phyloP scores from a whole-genome alignment of 2,797 vertebrate genomes.

The Lithobates pipiens region DNA sequence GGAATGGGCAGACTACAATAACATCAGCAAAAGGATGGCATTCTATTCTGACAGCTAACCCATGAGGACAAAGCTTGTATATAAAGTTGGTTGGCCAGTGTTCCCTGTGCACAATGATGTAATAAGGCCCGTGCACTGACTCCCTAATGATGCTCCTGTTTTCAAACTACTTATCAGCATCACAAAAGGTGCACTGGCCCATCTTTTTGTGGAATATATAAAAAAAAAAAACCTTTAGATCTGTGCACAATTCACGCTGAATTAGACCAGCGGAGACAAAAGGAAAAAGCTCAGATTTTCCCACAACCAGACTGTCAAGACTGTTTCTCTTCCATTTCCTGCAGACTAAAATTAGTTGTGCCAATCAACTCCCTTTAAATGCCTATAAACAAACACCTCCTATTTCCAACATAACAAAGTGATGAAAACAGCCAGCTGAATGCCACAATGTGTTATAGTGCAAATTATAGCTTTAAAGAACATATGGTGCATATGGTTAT shows the following conservation, averaged over 20 bases:
- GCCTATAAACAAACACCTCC: background rate
- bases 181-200: constrained; percentile 59
- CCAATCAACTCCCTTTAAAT: constrained; percentile 12
- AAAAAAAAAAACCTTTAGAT: constrained; percentile 45
- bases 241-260: constrained; percentile 26
- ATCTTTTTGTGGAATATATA: constrained; percentile 35
- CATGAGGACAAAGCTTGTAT: constrained; percentile 45
- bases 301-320: constrained; percentile 22
- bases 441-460: background rate
- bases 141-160: constrained; percentile 58
- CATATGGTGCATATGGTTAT: too few species aligned
- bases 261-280: constrained; percentile 31
- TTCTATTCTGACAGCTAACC: constrained; percentile 52
- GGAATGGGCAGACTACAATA: constrained; percentile 29
- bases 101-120: constrained; percentile 44
- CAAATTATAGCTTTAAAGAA: background rate
- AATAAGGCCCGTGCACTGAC: constrained; percentile 49
- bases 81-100: constrained; percentile 37
- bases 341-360: constrained; percentile 23
- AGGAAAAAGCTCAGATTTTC: constrained; percentile 28
- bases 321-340: constrained; percentile 13
- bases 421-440: background rate
- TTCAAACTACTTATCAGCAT: constrained; percentile 60
- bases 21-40: constrained; percentile 24
- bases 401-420: background rate